Conservation (phyloP, 53 echinoderm and acorn worm genomes). For the Actinopyga echinites region DNA sequence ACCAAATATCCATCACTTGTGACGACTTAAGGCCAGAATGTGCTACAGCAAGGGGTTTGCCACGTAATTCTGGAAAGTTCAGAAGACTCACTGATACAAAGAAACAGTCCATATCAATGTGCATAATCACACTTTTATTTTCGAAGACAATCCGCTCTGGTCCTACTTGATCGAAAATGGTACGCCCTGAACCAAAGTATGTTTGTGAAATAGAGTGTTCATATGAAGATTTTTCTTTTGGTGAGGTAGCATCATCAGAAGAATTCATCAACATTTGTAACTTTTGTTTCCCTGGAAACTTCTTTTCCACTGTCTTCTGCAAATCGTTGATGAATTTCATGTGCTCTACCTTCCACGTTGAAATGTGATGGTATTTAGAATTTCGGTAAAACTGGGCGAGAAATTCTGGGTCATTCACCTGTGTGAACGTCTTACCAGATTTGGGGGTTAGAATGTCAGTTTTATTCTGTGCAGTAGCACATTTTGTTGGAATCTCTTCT, state of each 20-base stretch:
- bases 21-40: constrained; percentile 76
- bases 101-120: constrained; percentile 98
- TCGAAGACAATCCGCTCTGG: not conserved
- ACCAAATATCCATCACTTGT: constrained; percentile 56
- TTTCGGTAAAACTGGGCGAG: constrained; percentile 86
- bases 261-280: constrained; percentile 28
- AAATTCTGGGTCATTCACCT: constrained; percentile 79
- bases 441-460: not conserved
- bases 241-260: too few species aligned
- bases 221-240: not conserved
- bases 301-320: constrained; percentile 65
- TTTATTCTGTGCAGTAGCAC: too few species aligned
- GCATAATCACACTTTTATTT: constrained; percentile 70
- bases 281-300: constrained; percentile 77
- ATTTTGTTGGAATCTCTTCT: too few species aligned
- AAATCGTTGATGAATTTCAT: constrained; percentile 80
- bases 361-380: constrained; percentile 86
- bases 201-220: not conserved
- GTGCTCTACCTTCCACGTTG: constrained; percentile 91
- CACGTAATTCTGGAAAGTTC: constrained; percentile 72
- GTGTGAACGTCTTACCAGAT: constrained; percentile 32
- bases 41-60: constrained; percentile 92
- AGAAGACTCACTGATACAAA: constrained; percentile 92
- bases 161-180: not conserved
- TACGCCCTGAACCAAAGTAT: not conserved